Conservation (phyloP, 2,113 vertebrate species). For the Todiramphus saurophagus region DNA sequence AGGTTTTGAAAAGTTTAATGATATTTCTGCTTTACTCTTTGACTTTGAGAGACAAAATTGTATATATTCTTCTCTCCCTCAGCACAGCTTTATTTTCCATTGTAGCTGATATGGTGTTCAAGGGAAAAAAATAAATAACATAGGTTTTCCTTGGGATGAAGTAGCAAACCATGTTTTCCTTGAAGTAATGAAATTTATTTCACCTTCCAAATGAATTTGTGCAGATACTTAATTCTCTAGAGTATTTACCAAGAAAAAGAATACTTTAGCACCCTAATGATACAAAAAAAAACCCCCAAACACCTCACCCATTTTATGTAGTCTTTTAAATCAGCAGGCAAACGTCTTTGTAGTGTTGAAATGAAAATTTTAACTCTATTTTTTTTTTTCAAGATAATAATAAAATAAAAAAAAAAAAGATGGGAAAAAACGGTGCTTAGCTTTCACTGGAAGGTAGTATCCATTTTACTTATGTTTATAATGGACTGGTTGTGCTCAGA, state of each 20-base stretch:
- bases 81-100: background rate
- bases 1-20: background rate
- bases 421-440: background rate
- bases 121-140: background rate
- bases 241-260: background rate
- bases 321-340: background rate
- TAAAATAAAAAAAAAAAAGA: background rate
- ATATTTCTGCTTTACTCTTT: background rate
- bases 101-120: background rate
- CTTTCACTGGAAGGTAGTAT: background rate
- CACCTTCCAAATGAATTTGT: background rate
- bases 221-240: background rate
- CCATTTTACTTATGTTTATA: background rate
- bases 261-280: background rate
- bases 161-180: background rate
- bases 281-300: background rate
- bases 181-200: background rate
- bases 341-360: background rate
- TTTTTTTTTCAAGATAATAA: background rate
- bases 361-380: background rate
- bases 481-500: background rate
- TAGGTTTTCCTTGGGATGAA: background rate
- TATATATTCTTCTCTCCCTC: background rate
- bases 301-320: background rate
- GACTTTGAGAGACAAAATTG: background rate